Percentiles rank a stretch among this genome's conserved stretches.
Evolutionary conservation across 2,113 vertebrate species (phyloP).

Genomic region (Hyla sarda): DNA sequence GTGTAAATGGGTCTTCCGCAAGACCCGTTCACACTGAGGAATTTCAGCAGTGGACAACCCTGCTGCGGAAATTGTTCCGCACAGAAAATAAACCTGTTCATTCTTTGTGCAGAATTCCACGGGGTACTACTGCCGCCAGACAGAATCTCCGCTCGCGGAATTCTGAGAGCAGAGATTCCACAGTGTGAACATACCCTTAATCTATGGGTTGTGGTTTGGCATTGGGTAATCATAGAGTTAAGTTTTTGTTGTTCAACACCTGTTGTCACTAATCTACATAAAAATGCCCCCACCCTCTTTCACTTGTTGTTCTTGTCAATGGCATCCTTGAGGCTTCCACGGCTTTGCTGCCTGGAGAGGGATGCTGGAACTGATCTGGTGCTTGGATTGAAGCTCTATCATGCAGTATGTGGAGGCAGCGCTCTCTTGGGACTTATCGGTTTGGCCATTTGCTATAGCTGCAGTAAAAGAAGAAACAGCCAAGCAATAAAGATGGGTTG

Average conservation of each 20-base stretch:
- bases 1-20: too few species aligned
- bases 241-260: background rate
- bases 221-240: background rate
- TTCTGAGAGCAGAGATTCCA: too few species aligned
- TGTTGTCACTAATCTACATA: background rate
- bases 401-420: conserved; percentile 11
- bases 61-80: too few species aligned
- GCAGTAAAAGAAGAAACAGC: background rate
- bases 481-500: background rate
- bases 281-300: background rate
- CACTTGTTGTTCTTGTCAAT: background rate
- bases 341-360: conserved; percentile 17
- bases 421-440: conserved; percentile 6
- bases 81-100: too few species aligned
- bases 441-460: conserved; percentile 12
- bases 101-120: too few species aligned
- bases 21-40: too few species aligned
- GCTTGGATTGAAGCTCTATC: background rate
- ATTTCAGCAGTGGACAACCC: too few species aligned
- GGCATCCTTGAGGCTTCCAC: conserved; percentile 24
- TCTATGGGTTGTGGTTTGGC: background rate
- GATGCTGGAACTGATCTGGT: conserved; percentile 38
- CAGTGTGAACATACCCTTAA: background rate
- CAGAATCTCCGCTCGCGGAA: too few species aligned
- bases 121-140: too few species aligned